These are phyloP conservation scores for Psix sp. DNA, from an alignment of 1,140 invertebrate genomes.

Conservation along the genomic window DNA sequence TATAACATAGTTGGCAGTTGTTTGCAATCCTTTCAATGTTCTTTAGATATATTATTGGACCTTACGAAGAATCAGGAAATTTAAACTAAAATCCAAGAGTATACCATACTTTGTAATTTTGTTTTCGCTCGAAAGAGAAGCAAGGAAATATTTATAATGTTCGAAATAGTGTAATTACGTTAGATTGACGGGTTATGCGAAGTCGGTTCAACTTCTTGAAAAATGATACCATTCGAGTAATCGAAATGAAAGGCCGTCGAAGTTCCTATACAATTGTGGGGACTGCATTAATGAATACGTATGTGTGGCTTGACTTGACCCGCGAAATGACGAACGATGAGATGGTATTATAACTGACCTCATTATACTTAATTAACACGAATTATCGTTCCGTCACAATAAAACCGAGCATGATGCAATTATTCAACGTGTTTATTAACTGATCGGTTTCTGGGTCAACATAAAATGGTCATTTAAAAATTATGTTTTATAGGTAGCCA, in stretches of 20 bases:
- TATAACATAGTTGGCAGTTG: too few species aligned
- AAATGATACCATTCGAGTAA: conserved; percentile 42
- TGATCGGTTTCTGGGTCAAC: conserved; percentile 35
- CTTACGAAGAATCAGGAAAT: too few species aligned
- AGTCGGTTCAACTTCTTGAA: conserved; percentile 50
- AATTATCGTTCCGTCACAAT: conserved; percentile 52
- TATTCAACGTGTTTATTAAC: conserved; percentile 41
- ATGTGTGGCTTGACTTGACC: conserved; percentile 46
- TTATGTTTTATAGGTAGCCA: conserved; percentile 23
- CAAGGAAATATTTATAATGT: conserved; percentile 41
- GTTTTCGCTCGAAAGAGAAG: conserved; percentile 37
- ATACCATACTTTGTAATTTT: conserved; percentile 47
- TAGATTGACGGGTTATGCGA: conserved; percentile 53
- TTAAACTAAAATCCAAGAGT: conserved; percentile 21
- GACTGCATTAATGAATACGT: conserved; percentile 62
- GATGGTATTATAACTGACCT: conserved; percentile 53
- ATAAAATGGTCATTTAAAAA: conserved; percentile 31
- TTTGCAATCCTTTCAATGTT: too few species aligned
- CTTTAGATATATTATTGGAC: too few species aligned
- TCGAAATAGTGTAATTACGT: conserved; percentile 48
- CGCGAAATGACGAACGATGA: conserved; percentile 52
- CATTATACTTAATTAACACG: conserved; percentile 57
- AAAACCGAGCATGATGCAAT: conserved; percentile 31
- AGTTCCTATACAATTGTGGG: conserved; percentile 55
- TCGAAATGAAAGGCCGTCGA: conserved; percentile 47